Percentiles rank a stretch among this genome's conserved stretches.
phyloP scores from a whole-genome alignment of 2,888 invertebrate species.

The Steinernema scapterisci region DNA sequence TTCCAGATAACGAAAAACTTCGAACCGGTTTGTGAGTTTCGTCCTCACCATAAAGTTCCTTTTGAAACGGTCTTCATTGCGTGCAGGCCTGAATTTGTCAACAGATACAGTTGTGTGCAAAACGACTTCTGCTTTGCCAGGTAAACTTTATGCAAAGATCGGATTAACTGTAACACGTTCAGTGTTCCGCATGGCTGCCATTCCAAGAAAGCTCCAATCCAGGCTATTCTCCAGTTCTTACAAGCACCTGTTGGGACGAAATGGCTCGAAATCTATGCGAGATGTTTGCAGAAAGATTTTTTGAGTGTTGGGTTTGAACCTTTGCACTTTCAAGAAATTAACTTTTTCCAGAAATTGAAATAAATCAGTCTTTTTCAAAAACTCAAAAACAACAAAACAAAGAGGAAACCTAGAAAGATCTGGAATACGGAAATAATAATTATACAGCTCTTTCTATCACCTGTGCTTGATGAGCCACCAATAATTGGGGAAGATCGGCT shows the following conservation, averaged over 20 bases:
- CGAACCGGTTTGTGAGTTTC: constrained; percentile 74
- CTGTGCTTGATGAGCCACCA: no score
- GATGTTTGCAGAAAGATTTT: constrained; percentile 83
- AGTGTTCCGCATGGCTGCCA: constrained; percentile 82
- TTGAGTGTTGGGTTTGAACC: constrained; percentile 87
- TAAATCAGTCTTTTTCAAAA: no score
- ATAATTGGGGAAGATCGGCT: neutral
- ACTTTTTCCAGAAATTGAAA: constrained; percentile 45
- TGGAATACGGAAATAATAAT: no score
- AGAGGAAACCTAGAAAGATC: no score
- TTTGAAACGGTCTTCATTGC: constrained; percentile 82
- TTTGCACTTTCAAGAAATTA: constrained; percentile 69
- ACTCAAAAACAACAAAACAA: no score
- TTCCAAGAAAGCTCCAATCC: constrained; percentile 90
- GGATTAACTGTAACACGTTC: no score
- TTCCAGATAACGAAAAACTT: constrained; percentile 74
- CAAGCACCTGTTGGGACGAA: constrained; percentile 69
- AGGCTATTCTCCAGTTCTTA: constrained; percentile 71
- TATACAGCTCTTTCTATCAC: no score
- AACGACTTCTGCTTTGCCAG: constrained; percentile 38
- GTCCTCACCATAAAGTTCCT: constrained; percentile 79
- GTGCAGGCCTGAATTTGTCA: constrained; percentile 51
- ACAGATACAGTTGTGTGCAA: constrained; percentile 37
- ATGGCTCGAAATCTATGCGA: constrained; percentile 85
- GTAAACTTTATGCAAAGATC: neutral